Evolutionary conservation across 2,113 vertebrate genomes (phyloP).

Genomic region (Ahaetulla prasina): DNA sequence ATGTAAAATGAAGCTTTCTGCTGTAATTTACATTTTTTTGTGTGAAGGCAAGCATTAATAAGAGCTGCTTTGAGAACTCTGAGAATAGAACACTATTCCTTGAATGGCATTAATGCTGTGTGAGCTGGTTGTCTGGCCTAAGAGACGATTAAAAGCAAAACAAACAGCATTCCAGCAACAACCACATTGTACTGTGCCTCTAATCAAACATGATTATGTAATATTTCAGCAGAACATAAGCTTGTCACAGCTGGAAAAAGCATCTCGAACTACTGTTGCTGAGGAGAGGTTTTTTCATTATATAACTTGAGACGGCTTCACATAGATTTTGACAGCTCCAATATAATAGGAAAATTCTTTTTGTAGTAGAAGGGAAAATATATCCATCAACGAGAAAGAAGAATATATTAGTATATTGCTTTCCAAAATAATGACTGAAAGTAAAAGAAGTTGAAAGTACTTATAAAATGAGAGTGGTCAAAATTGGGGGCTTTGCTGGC

Average conservation of each 20-base stretch:
- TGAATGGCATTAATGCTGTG: slow-evolving; percentile 48
- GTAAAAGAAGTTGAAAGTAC: neutral
- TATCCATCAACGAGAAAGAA: neutral
- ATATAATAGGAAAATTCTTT: slow-evolving; percentile 14
- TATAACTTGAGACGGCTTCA: neutral
- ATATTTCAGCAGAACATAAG: slow-evolving; percentile 51
- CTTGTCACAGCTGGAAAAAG: slow-evolving; percentile 38
- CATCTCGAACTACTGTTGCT: slow-evolving; percentile 30
- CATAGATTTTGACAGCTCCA: slow-evolving; percentile 14
- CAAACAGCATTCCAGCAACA: neutral
- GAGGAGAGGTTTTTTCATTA: slow-evolving; percentile 14
- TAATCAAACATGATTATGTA: slow-evolving; percentile 63
- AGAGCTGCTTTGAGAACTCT: slow-evolving; percentile 53
- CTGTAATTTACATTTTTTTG: slow-evolving; percentile 51
- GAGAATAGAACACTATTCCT: slow-evolving; percentile 43
- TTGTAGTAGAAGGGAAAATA: neutral
- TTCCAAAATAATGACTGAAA: neutral
- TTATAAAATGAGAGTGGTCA: slow-evolving; percentile 11
- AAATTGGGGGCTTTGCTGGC: neutral
- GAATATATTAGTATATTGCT: neutral
- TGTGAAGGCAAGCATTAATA: slow-evolving; percentile 52
- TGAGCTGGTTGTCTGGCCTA: slow-evolving; percentile 56
- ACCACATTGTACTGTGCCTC: slow-evolving; percentile 54
- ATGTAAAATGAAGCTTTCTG: slow-evolving; percentile 54
- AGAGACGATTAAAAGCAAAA: slow-evolving; percentile 20